A percentile compares a stretch with the other conserved stretches of the same genome.
These are phyloP conservation scores for Eustalomyia histrio DNA, from an alignment of 2,888 invertebrate species.

Conservation along the genomic window DNA sequence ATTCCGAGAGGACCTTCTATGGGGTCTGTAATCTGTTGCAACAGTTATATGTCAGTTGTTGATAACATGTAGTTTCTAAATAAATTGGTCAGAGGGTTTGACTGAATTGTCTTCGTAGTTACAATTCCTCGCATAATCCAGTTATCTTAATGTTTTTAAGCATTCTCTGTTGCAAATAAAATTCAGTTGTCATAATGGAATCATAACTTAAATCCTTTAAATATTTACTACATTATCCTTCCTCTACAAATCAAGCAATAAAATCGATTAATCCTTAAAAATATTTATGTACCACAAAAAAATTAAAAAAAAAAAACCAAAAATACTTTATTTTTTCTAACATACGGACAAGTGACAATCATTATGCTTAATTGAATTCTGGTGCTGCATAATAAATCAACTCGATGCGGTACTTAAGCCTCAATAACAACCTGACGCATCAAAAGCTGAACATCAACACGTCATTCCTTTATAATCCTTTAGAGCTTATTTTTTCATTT, in stretches of 20 bases:
- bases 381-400: conserved; percentile 77
- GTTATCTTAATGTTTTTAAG: too few species aligned
- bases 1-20: too few species aligned
- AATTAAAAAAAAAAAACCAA: conserved; percentile 25
- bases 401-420: conserved; percentile 76
- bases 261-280: conserved; percentile 13
- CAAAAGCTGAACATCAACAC: conserved; percentile 66
- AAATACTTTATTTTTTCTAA: conserved; percentile 67
- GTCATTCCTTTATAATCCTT: conserved; percentile 65
- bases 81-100: too few species aligned
- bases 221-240: background rate
- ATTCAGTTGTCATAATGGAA: too few species aligned
- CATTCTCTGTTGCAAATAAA: too few species aligned
- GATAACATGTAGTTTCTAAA: too few species aligned
- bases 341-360: conserved; percentile 79
- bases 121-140: too few species aligned
- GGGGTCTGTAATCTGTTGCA: too few species aligned
- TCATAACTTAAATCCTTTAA: too few species aligned
- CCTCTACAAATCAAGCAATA: background rate
- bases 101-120: too few species aligned
- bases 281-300: conserved; percentile 38
- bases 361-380: conserved; percentile 78
- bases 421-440: conserved; percentile 70
- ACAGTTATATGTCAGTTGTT: too few species aligned
- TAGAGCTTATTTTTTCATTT: conserved; percentile 61